Evolutionary conservation across 1,140 invertebrate genomes (phyloP), one percentile per base, ranked within the genome.

Genomic region (Drosophila carrolli): DNA sequence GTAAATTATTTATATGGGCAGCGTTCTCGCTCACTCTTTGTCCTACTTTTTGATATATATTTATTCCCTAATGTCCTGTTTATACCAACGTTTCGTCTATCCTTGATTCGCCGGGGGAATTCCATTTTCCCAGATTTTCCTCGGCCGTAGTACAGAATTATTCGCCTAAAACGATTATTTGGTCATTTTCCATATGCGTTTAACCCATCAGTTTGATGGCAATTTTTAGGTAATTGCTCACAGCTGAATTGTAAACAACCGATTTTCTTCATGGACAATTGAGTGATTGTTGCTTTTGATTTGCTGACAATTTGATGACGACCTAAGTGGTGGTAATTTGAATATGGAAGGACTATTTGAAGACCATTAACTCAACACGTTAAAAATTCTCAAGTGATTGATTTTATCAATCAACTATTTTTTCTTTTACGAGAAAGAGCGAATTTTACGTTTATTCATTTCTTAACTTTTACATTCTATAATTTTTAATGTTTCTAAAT

Each of bases 1-100:
- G 37, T 78, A 77, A 77, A 77, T 77, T 77, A 77, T 77, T 77
- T 77, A 77, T 77, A 77, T 61, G 53, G 63, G 44, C 50, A 41
- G 32, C 41, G 23, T 9, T 59, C 63, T 71, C 46, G 40, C 50
- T 55, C 53, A 40, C 65, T 44, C 63, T 50, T 56, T 79, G 53
- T 60, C 66, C 74, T 51, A 81, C 62, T 71, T 74, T 76, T 40
- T 67, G 71, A 79, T 88, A 86, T 88, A 86, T 88, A 72, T 77
- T 19, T 44, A 77, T 88, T 79, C 71, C 79, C 83, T 88, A 88
- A 88, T 88, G 83, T 88, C 56, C 83, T 83, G 82, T 83, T 86
- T 86, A 88, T 83, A 83, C 70, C 78, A 60, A n/a, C 38, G 72
- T 41, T 59, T 47, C 54, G 48, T 76, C 41, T 51, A 54, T 56